Evolutionary conservation across 2,797 vertebrate genomes (phyloP).

Genomic region (Momotus momota): DNA sequence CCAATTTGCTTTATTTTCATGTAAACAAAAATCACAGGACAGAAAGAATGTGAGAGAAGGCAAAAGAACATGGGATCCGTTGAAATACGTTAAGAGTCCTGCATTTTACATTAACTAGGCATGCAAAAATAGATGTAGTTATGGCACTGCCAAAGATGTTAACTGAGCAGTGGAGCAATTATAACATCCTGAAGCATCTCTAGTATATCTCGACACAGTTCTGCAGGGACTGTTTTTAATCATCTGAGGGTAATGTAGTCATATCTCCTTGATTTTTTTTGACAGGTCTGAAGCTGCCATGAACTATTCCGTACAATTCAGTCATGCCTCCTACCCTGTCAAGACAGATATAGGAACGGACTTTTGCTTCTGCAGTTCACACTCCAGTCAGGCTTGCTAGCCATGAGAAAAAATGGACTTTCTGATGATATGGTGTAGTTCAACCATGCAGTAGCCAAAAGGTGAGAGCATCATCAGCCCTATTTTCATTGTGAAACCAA

Average conservation of each 20-base stretch:
- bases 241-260: background rate
- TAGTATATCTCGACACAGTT: background rate
- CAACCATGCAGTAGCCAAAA: background rate
- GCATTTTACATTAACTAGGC: background rate
- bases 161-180: background rate
- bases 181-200: background rate
- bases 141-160: background rate
- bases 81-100: background rate
- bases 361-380: background rate
- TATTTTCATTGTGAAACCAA: background rate
- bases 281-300: background rate
- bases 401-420: background rate
- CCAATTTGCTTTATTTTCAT: background rate
- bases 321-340: background rate
- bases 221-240: background rate
- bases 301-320: background rate
- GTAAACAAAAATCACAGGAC: background rate
- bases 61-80: background rate
- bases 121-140: background rate
- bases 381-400: background rate
- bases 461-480: background rate
- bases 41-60: background rate
- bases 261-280: background rate
- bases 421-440: background rate
- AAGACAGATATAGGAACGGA: background rate